Base-by-base conservation (phyloP, 1,140 invertebrate species). In the Panagrolaimus sp. region DNA sequence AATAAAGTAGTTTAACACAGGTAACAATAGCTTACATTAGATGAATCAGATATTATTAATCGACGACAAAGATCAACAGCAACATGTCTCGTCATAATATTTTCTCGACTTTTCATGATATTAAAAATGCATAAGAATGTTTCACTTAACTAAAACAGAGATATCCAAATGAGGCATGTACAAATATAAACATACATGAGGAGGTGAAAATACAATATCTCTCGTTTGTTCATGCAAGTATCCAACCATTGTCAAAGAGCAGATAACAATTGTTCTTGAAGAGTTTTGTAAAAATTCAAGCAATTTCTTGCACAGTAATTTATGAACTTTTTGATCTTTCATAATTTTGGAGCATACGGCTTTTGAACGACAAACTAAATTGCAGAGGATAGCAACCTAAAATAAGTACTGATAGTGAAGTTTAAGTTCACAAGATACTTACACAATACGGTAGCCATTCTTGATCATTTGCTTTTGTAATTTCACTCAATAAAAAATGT, bases 371-470 rank as follows among this genome's bases (percentile, higher is more conserved):
- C 45, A 23, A 23, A 78, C 45, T n/a, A 74, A 25, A 27, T 74
- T 74, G 38, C 71, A 77, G 14, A 74, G 31, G 63, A 74, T 72
- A 9, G 74, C 68, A 44, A 78, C n/a, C n/a, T n/a, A n/a, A n/a
- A n/a, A n/a, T n/a, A n/a, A n/a, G n/a, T n/a, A n/a, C n/a, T n/a
- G n/a, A n/a, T n/a, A n/a, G n/a, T n/a, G n/a, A n/a, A n/a, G n/a
- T n/a, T n/a, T n/a, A n/a, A n/a, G n/a, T n/a, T n/a, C n/a, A n/a
- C n/a, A n/a, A n/a, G n/a, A n/a, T n/a, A n/a, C n/a, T n/a, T n/a
- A n/a, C 46, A 51, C 74, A 76, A 63, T 74, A 77, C 11, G 73
- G 74, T 5, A 78, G 51, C 75, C 64, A 71, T 72, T 74, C 72
- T 4, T 45, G 43, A 14, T 63, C 62, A 9, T n/a, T 16, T n/a